Evolutionary conservation across 2,797 vertebrate species (phyloP).

Genomic region (Buphagus erythrorhynchus): DNA sequence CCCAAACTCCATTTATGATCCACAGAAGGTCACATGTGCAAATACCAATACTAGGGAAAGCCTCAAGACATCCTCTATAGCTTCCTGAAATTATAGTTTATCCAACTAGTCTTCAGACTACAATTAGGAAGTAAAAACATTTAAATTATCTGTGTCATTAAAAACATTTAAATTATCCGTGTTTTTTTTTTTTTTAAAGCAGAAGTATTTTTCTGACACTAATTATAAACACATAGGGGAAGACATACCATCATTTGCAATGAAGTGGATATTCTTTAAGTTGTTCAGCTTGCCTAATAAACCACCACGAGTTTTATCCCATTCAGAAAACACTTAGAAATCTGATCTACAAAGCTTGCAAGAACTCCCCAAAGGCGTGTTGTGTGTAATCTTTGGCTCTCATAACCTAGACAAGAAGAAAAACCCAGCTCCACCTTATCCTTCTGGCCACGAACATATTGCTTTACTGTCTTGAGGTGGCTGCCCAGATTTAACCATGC

Average conservation of each 20-base stretch:
- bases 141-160: not conserved
- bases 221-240: not conserved
- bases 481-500: conserved; percentile 8
- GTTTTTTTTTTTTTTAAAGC: not conserved
- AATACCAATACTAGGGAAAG: not conserved
- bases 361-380: not conserved
- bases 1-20: fast-evolving
- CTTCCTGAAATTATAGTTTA: not conserved
- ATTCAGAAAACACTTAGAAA: not conserved
- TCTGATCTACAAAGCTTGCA: not conserved
- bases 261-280: not conserved
- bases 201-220: not conserved
- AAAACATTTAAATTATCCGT: not conserved
- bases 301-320: not conserved
- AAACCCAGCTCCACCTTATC: conserved; percentile 34
- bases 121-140: not conserved
- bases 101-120: not conserved
- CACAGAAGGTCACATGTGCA: not conserved
- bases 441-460: not conserved
- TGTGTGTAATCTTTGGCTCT: conserved; percentile 33
- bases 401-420: not conserved
- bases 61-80: not conserved
- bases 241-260: not conserved
- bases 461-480: not conserved
- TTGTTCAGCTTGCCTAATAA: not conserved